Base-by-base conservation (phyloP, 1,140 invertebrate genomes). In the Dreissena polymorpha region DNA sequence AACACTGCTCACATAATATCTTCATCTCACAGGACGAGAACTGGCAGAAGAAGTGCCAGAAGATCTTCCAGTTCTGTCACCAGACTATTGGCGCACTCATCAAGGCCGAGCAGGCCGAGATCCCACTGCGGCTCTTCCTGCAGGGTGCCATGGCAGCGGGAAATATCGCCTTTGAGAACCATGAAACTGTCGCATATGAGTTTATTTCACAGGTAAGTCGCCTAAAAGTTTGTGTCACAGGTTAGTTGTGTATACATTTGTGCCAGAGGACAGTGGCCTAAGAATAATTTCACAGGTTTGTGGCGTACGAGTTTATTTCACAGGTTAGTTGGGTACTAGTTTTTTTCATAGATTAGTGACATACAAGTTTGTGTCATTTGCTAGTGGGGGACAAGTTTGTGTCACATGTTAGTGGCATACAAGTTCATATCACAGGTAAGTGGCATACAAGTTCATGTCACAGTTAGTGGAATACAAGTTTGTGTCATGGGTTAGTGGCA, bases 31-130 rank as follows among this genome's bases (percentile, higher is more conserved):
- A 97, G 95, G 97, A 99, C 93, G 97, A 98, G 72, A 97, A 98
- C 94, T 99, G 98, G 98, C 97, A 99, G 90, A 99, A 98, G 91
- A 99, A 99, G 92, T 98, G 98, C 88, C 96, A 97, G 90, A 99
- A 99, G 93, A 98, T 99, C 71, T 99, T 99, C 93, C 97, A 99
- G 91, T 99, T 99, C 92, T 99, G 98, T 91, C 98, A 99, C 91
- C 96, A 97, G 84, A 99, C 98, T 2, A 99, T 99, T 83, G 96
- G 95, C 29, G 96, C 97, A 53, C 92, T 99, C 57, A 97, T 98
- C 79, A 99, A 99, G 92, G 97, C 97, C 0, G 94, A 94, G 87
- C 94, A 98, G 60, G 96, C 98, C 0, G 98, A 99, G 90, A 91
- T 99, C 76, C 97, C 98, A 0, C 93, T 99, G 12, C 95, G 98